Conservation (phyloP, 2,113 vertebrate species). For the Vicugna pacos region DNA sequence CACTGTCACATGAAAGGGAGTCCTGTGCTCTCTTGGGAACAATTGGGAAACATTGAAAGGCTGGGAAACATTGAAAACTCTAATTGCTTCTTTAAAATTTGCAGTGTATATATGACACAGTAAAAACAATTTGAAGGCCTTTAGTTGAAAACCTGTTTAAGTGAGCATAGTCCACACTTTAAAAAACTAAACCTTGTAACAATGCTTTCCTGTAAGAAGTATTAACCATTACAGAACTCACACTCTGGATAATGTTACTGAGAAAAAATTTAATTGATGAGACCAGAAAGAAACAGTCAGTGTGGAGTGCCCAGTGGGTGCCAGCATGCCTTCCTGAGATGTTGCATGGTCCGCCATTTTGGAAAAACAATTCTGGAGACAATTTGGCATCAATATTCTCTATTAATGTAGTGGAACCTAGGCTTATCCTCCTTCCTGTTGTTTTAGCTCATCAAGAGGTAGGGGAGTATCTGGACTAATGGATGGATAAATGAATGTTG, state of each 20-base stretch:
- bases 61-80: background rate
- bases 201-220: background rate
- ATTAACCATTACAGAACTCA: background rate
- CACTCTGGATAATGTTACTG: background rate
- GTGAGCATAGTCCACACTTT: background rate
- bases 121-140: background rate
- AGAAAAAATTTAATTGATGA: background rate
- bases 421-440: background rate
- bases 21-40: background rate
- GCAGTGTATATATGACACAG: background rate
- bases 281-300: background rate
- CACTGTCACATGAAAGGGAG: background rate
- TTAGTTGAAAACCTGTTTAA: background rate
- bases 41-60: background rate
- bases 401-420: rapidly evolving
- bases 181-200: background rate
- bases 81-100: background rate
- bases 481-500: background rate
- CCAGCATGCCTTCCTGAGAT: background rate
- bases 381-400: background rate
- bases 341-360: background rate
- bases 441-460: background rate
- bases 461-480: background rate
- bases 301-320: rapidly evolving
- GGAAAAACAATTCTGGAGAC: background rate